Conservation (phyloP, 35 echinoderm and acorn worm genomes). For the Nesometra sesokonis region DNA sequence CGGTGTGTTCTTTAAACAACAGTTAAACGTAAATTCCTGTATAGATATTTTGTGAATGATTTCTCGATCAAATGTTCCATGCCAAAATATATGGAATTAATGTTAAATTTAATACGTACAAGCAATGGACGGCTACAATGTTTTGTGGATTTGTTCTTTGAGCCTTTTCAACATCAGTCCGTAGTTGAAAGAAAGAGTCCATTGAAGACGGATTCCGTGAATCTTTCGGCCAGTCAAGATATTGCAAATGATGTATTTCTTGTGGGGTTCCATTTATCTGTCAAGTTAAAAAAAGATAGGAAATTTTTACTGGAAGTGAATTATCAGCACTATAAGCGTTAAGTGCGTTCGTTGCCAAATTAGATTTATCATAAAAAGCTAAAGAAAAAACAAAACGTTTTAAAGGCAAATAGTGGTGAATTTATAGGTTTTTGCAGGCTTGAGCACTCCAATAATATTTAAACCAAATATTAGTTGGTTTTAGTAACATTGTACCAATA, state of each 20-base stretch:
- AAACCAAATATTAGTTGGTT: too few relatives aligned
- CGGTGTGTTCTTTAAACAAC: too few relatives aligned
- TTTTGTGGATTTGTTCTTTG: not conserved
- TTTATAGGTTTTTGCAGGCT: too few relatives aligned
- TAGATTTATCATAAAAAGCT: too few relatives aligned
- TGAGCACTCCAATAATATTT: too few relatives aligned
- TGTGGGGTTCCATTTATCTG: not conserved
- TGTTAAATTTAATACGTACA: constrained; percentile 47
- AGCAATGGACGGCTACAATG: constrained; percentile 27
- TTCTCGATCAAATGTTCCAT: too few relatives aligned
- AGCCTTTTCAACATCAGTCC: not conserved
- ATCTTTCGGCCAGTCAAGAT: constrained; percentile 37
- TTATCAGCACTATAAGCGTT: not conserved
- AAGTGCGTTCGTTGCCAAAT: not conserved
- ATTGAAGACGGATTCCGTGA: not conserved
- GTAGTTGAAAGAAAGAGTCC: not conserved
- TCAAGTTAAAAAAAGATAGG: not conserved
- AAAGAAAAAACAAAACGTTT: too few relatives aligned
- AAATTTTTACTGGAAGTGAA: not conserved
- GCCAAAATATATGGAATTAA: too few relatives aligned
- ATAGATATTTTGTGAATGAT: too few relatives aligned
- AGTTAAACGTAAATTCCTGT: too few relatives aligned
- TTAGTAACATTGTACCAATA: too few relatives aligned
- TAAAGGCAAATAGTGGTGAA: too few relatives aligned
- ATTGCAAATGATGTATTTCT: constrained; percentile 34